Percentiles rank a stretch among this genome's conserved stretches.
These are phyloP conservation scores for Tamias sibiricus DNA, from an alignment of 2,113 vertebrate species.

Conservation along the genomic window DNA sequence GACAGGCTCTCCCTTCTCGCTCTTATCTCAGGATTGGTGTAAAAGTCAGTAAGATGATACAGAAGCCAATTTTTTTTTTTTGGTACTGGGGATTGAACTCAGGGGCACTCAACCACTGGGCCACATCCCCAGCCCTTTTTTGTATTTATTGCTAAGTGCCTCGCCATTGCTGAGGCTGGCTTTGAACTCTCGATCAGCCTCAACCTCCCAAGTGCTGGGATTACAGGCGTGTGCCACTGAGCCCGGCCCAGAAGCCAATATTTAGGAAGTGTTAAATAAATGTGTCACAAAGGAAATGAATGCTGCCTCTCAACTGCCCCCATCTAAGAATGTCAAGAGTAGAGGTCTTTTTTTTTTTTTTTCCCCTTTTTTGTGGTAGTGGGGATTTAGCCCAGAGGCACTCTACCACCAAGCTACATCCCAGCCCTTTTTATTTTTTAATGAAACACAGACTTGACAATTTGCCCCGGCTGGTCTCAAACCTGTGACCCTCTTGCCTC, in stretches of 20 bases:
- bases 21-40: not conserved
- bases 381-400: not conserved
- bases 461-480: not conserved
- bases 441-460: not conserved
- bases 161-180: no score
- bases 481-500: not conserved
- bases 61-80: not conserved
- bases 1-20: not conserved
- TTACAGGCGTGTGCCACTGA: no score
- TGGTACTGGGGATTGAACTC: no score
- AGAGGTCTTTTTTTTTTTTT: no score
- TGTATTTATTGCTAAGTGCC: no score
- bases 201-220: no score
- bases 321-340: not conserved
- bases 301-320: not conserved
- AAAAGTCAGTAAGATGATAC: not conserved
- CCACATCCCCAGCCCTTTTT: no score
- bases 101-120: no score
- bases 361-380: no score
- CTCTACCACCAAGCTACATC: not conserved
- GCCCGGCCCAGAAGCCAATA: not conserved
- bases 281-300: not conserved
- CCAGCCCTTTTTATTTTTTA: not conserved
- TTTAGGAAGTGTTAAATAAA: not conserved
- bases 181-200: no score